Percentiles rank a stretch among this genome's conserved stretches.
These are phyloP conservation scores for Rhopalosiphum nymphaeae DNA, from an alignment of 2,888 invertebrate species.

Conservation along the genomic window DNA sequence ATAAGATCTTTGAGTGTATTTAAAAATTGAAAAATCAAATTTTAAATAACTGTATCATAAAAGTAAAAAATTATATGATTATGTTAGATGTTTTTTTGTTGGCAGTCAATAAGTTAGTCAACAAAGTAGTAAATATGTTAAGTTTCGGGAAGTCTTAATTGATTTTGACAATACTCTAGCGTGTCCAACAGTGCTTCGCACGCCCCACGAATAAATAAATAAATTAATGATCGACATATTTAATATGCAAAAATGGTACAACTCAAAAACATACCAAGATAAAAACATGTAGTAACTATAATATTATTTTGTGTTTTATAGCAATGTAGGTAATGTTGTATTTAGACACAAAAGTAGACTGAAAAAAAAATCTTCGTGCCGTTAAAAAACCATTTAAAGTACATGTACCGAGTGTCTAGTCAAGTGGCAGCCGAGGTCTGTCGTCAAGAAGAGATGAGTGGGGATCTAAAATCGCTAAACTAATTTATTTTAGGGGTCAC, in stretches of 20 bases:
- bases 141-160: not conserved
- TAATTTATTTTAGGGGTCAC: not conserved
- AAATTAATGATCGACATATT: not conserved
- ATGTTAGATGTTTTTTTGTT: not conserved
- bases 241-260: not conserved
- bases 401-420: no score
- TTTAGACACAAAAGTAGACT: not conserved
- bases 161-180: not conserved
- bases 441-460: no score
- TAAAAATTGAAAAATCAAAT: not conserved
- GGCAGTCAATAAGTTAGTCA: not conserved
- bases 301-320: not conserved
- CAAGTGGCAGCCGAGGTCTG: not conserved
- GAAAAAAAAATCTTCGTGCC: not conserved
- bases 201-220: not conserved
- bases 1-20: not conserved
- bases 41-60: not conserved
- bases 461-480: not conserved
- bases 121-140: not conserved
- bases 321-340: not conserved
- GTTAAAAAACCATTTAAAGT: not conserved
- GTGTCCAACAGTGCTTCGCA: not conserved
- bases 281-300: not conserved
- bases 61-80: not conserved
- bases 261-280: not conserved